Evolutionary conservation across 2,113 vertebrate genomes (phyloP), one percentile per base, ranked within the genome.

Genomic region (Calyptomena viridis): DNA sequence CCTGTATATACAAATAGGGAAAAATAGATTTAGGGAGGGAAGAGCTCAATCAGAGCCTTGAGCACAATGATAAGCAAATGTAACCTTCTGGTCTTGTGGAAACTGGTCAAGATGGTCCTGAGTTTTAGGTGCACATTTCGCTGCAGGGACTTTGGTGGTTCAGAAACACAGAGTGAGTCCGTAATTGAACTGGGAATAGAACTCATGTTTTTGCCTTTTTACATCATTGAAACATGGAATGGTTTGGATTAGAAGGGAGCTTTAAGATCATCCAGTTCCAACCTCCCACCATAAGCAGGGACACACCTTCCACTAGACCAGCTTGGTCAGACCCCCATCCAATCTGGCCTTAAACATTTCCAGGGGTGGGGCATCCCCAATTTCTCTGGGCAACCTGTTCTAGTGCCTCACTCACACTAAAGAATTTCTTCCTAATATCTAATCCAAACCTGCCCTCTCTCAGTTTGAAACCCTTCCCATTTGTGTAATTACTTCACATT

Each of bases 231-330:
- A 35, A 14, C 19, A 31, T 22, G 21, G 62, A 63, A 63, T 42
- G 39, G 12, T 30, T 63, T 63, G 62, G 28, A 13, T 30, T 63
- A 8, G 12, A 63, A 76, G 30, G 25, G 22, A 63, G 5, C 12
- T 56, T 42, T 62, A 11, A 20, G 22, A 27, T 5, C 30, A 23
- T 42, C 16, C 35, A 0, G 0, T 47, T 62, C 47, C 21, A 40
- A 8, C 8, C 8, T 49, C 22, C 18, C 31, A 5, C 35, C 71
- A 4, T 15, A 8, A 12, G 5, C 40, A 62, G 17, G 25, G 25
- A 6, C 30, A 7, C 7, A 8, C 8, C 25, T 63, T 42, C 40
- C 18, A 20, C 25, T 33, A 56, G 22, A 10, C 27, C 31, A 22
- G 21, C 8, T 5, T 49, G 14, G 49, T 69, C 30, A 39, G 40